Conservation (phyloP, 2,888 invertebrate species). For the Dynastes grantii region DNA sequence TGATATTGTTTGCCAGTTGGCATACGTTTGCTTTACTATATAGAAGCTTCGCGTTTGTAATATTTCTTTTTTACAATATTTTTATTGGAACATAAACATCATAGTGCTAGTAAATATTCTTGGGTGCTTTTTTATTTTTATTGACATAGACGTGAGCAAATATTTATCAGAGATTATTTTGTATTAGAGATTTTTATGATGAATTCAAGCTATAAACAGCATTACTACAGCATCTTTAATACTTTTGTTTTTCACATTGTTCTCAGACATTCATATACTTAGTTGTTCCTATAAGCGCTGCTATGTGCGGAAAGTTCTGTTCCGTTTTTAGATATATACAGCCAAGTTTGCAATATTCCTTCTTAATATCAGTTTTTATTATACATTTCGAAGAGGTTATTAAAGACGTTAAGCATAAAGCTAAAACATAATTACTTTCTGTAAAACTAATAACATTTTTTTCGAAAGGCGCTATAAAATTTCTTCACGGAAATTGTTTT, state of each 20-base stretch:
- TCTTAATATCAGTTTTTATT: not conserved
- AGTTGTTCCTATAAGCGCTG: too few species aligned
- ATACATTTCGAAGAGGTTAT: not conserved
- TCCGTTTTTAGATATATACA: too few species aligned
- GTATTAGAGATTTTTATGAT: too few species aligned
- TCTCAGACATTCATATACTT: too few species aligned
- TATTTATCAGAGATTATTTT: too few species aligned
- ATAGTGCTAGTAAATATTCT: not conserved
- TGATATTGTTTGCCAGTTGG: slow-evolving; percentile 5
- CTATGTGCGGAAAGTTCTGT: too few species aligned
- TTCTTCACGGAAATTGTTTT: not conserved
- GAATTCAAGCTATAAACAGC: too few species aligned
- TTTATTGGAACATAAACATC: not conserved
- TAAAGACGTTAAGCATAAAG: not conserved
- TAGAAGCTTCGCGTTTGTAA: not conserved
- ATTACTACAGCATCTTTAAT: too few species aligned
- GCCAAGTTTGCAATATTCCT: too few species aligned
- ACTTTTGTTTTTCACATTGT: too few species aligned
- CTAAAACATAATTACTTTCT: not conserved
- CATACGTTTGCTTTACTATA: not conserved
- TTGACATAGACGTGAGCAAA: not conserved
- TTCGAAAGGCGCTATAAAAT: slow-evolving; percentile 10
- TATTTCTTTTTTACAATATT: slow-evolving; percentile 10
- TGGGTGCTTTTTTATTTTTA: not conserved
- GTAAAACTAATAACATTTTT: not conserved